Conservation (phyloP, 2,888 invertebrate genomes). For the Melinaea marsaeus region DNA sequence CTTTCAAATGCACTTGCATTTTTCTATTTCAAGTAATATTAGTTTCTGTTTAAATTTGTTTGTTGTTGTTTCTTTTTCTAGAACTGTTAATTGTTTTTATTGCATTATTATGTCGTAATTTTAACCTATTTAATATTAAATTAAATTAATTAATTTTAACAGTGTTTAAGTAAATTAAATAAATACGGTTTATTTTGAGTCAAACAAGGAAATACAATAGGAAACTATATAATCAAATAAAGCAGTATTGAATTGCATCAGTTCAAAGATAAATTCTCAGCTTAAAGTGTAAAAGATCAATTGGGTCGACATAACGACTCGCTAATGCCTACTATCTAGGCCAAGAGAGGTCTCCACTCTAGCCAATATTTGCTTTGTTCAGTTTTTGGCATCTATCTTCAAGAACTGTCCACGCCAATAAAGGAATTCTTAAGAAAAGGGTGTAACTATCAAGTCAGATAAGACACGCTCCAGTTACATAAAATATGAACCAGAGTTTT, state of each 20-base stretch:
- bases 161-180: too few species aligned
- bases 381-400: slow-evolving; percentile 51
- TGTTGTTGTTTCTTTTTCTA: too few species aligned
- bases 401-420: slow-evolving; percentile 28
- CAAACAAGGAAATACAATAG: too few species aligned
- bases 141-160: too few species aligned
- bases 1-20: too few species aligned
- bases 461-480: slow-evolving; percentile 40
- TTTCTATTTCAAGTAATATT: too few species aligned
- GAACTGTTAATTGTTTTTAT: too few species aligned
- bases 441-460: slow-evolving; percentile 29
- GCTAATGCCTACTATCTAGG: slow-evolving; percentile 35
- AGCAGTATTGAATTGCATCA: not conserved
- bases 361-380: slow-evolving; percentile 50
- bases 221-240: not conserved
- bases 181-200: too few species aligned
- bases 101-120: too few species aligned
- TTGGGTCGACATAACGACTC: slow-evolving; percentile 27
- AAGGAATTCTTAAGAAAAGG: slow-evolving; percentile 29
- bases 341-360: slow-evolving; percentile 39
- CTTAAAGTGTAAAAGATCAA: slow-evolving; percentile 19
- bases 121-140: too few species aligned
- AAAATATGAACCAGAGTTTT: slow-evolving; percentile 17
- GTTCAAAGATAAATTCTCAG: not conserved
- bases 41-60: too few species aligned